phyloP scores from a whole-genome alignment of 1,140 invertebrate species.

The Vanessa tameamea region DNA sequence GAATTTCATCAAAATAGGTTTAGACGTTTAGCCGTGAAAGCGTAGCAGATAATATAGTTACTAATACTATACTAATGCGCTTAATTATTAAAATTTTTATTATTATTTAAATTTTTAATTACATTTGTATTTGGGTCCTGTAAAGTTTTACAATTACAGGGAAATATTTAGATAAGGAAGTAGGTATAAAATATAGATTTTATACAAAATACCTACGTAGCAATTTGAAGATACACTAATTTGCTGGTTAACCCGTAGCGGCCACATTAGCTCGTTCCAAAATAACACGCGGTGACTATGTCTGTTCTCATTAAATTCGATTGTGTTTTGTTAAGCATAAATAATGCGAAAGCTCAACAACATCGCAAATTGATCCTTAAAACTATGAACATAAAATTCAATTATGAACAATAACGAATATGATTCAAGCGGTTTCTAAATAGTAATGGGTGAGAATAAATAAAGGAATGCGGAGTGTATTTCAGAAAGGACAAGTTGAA shows the following conservation, averaged over 20 bases:
- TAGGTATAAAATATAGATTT: background rate
- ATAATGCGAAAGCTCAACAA: slow-evolving; percentile 21
- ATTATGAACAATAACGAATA: slow-evolving; percentile 45
- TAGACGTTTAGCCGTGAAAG: too few species aligned
- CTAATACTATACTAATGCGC: too few species aligned
- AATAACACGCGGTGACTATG: slow-evolving; percentile 54
- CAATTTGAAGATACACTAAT: slow-evolving; percentile 51
- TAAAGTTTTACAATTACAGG: background rate
- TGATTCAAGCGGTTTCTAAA: slow-evolving; percentile 42
- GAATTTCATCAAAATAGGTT: too few species aligned
- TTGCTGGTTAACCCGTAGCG: slow-evolving; percentile 55
- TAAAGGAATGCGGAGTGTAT: slow-evolving; percentile 51
- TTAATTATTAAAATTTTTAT: too few species aligned
- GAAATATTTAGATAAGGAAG: background rate
- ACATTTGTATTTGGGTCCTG: too few species aligned
- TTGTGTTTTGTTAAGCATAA: slow-evolving; percentile 41
- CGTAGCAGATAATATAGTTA: too few species aligned
- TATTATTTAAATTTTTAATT: too few species aligned
- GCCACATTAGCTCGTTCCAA: slow-evolving; percentile 50
- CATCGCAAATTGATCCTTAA: slow-evolving; percentile 15
- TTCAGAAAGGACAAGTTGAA: slow-evolving; percentile 78
- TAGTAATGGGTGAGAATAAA: slow-evolving; percentile 49
- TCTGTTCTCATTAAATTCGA: slow-evolving; percentile 63
- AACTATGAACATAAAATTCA: slow-evolving; percentile 20
- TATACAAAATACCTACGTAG: slow-evolving; percentile 4